A percentile compares a stretch with the other conserved stretches of the same genome.
These are phyloP conservation scores for Eurytoma californica DNA, from an alignment of 2,888 invertebrate genomes.

Conservation along the genomic window DNA sequence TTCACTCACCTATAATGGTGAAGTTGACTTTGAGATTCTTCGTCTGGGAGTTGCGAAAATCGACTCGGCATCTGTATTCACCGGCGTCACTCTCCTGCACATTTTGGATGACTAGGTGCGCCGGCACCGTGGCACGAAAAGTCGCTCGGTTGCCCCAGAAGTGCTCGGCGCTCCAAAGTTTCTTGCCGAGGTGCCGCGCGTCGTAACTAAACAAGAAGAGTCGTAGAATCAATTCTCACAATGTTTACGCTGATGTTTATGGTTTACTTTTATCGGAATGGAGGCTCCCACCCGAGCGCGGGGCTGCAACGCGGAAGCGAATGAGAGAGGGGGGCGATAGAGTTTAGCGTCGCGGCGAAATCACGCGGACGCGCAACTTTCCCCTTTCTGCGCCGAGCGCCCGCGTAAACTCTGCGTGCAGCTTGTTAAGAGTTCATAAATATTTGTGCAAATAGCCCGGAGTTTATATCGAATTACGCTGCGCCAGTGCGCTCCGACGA, in stretches of 20 bases:
- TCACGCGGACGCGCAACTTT: conserved; percentile 2
- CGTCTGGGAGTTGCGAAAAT: conserved; percentile 85
- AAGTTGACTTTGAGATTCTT: conserved; percentile 85
- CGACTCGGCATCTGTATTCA: conserved; percentile 84
- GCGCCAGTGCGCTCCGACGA: not conserved
- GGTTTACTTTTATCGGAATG: conserved; percentile 6
- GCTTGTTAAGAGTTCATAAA: conserved; percentile 38
- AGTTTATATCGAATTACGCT: conserved; percentile 29
- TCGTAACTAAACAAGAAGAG: conserved; percentile 76
- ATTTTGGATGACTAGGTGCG: conserved; percentile 75
- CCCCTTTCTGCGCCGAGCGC: no score
- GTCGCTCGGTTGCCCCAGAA: conserved; percentile 79
- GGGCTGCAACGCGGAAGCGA: no score
- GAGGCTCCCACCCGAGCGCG: not conserved
- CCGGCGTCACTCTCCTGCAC: conserved; percentile 79
- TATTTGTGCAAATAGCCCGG: conserved; percentile 21
- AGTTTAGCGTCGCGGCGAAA: not conserved
- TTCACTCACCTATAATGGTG: conserved; percentile 83
- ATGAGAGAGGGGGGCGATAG: not conserved
- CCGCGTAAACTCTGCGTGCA: not conserved
- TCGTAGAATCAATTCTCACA: conserved; percentile 32
- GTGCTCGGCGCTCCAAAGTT: conserved; percentile 78
- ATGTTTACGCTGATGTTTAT: conserved; percentile 33
- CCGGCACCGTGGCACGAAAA: conserved; percentile 78
- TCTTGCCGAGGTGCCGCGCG: conserved; percentile 78